Conservation (phyloP, 2,888 invertebrate genomes). For the Caenorhabditis japonica region DNA sequence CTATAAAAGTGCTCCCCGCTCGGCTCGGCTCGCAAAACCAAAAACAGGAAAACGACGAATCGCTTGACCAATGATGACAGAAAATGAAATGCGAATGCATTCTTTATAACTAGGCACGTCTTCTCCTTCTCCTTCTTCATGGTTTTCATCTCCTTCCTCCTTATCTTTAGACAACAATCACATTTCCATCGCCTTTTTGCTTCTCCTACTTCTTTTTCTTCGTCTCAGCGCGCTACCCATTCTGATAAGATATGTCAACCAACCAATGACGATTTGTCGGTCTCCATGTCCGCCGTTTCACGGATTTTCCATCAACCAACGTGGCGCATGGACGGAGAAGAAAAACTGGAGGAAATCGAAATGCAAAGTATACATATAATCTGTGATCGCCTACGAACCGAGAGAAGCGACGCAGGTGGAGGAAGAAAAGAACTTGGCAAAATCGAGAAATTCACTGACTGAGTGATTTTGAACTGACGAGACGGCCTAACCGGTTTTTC, state of each 20-base stretch:
- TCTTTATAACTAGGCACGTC: conserved; percentile 33
- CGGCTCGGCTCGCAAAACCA: too few relatives aligned
- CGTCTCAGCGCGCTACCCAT: neutral
- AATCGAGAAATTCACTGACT: conserved; percentile 12
- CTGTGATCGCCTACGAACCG: conserved; percentile 21
- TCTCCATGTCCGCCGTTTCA: too few relatives aligned
- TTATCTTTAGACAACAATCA: conserved; percentile 19
- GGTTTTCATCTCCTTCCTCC: neutral
- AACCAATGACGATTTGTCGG: too few relatives aligned
- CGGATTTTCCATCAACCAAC: neutral
- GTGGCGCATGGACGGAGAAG: too few relatives aligned
- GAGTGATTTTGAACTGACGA: conserved; percentile 30
- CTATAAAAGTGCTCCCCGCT: too few relatives aligned
- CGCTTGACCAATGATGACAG: too few relatives aligned
- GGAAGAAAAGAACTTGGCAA: conserved; percentile 15
- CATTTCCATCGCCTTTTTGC: neutral
- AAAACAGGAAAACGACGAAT: too few relatives aligned
- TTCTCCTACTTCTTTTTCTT: neutral
- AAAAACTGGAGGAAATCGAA: neutral
- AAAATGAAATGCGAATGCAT: conserved; percentile 17
- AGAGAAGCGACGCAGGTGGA: neutral
- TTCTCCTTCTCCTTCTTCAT: conserved; percentile 9
- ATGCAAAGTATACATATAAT: conserved; percentile 25
- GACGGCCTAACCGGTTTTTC: conserved; percentile 12
- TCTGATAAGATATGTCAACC: too few relatives aligned